Evolutionary conservation across 2,888 invertebrate genomes (phyloP).

Genomic region (Ptilodon capucinus): DNA sequence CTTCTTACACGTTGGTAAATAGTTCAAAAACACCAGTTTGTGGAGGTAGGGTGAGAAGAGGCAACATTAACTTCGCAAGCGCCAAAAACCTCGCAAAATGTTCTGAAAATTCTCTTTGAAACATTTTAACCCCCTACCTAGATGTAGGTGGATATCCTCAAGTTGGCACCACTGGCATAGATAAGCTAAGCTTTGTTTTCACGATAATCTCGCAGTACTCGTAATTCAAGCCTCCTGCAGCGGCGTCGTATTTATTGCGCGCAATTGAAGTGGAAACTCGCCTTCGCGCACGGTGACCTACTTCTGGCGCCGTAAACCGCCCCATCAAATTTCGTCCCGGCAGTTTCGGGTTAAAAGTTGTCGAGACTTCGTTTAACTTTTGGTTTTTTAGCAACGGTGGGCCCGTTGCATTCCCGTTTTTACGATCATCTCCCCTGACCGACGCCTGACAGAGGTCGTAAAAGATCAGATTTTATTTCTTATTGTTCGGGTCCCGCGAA

Average conservation of each 20-base stretch:
- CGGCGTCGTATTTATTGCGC: constrained; percentile 33
- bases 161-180: too few species aligned
- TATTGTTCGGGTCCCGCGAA: constrained; percentile 81
- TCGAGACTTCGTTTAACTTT: constrained; percentile 54
- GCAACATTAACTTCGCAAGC: too few species aligned
- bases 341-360: constrained; percentile 54
- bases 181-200: constrained; percentile 32
- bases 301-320: constrained; percentile 65
- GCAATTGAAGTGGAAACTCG: constrained; percentile 36
- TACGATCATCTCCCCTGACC: constrained; percentile 71
- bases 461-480: constrained; percentile 80
- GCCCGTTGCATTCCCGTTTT: constrained; percentile 76
- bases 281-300: constrained; percentile 64
- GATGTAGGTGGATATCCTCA: too few species aligned
- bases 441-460: constrained; percentile 75
- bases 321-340: constrained; percentile 65
- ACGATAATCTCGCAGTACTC: constrained; percentile 21
- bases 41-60: too few species aligned
- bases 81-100: too few species aligned
- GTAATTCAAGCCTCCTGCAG: constrained; percentile 5
- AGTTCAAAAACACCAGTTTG: too few species aligned
- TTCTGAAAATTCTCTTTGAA: too few species aligned
- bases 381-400: constrained; percentile 62
- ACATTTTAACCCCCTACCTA: too few species aligned
- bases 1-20: too few species aligned